Conservation (phyloP, 2,888 invertebrate genomes). For the Erpobdella octoculata region DNA sequence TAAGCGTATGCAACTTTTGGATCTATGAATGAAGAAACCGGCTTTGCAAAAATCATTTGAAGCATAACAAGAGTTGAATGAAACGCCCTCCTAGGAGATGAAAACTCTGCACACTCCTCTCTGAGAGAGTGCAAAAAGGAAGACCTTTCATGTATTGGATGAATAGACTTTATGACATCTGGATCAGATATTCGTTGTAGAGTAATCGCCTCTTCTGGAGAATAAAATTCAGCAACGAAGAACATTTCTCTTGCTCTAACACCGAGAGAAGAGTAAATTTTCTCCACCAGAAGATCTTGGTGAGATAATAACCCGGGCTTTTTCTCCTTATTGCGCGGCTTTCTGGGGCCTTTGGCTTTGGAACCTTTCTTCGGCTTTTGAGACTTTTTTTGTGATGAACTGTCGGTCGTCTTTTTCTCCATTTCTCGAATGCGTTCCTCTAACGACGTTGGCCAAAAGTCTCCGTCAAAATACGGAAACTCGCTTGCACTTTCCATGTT, state of each 20-base stretch:
- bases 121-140: slow-evolving; percentile 3
- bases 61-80: slow-evolving; percentile 22
- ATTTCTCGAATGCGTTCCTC: slow-evolving; percentile 61
- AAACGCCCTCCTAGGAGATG: slow-evolving; percentile 8
- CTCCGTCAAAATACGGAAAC: slow-evolving; percentile 59
- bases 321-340: slow-evolving; percentile 4
- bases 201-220: neutral
- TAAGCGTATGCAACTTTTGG: no score
- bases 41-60: neutral
- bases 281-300: slow-evolving; percentile 3
- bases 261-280: slow-evolving; percentile 18
- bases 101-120: slow-evolving; percentile 18
- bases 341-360: slow-evolving; percentile 1
- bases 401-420: neutral
- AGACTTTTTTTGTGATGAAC: neutral
- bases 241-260: slow-evolving; percentile 20
- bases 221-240: slow-evolving; percentile 15
- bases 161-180: neutral
- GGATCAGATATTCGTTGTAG: neutral
- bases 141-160: slow-evolving; percentile 19
- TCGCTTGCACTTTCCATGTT: slow-evolving; percentile 62
- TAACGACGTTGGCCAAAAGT: slow-evolving; percentile 98
- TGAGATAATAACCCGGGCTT: neutral
- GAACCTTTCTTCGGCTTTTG: neutral
- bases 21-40: no score